Conservation (phyloP, 2,888 invertebrate species). For the Trichogramma evanescens region DNA sequence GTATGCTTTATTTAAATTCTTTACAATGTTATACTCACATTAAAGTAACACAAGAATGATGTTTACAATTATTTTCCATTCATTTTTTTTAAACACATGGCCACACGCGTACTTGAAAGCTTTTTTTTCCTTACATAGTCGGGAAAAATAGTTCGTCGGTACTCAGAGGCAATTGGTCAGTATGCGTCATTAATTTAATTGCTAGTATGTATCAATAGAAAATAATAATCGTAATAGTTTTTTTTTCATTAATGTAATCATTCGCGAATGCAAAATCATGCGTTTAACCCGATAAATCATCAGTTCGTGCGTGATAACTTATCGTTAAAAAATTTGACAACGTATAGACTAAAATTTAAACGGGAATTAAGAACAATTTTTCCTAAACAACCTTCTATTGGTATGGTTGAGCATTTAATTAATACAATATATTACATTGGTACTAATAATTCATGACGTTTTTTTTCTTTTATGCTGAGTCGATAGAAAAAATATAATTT, state of each 20-base stretch:
- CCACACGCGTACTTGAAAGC: slow-evolving; percentile 35
- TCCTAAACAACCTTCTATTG: too few relatives aligned
- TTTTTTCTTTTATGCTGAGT: slow-evolving; percentile 35
- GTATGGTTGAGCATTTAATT: too few relatives aligned
- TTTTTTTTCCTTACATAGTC: slow-evolving; percentile 33
- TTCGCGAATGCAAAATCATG: slow-evolving; percentile 20
- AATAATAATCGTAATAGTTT: not conserved
- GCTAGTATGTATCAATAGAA: slow-evolving; percentile 14
- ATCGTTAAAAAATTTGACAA: not conserved
- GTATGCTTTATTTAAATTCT: slow-evolving; percentile 51
- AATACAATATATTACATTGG: slow-evolving; percentile 25
- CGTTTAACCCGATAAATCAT: slow-evolving; percentile 1
- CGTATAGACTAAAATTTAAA: slow-evolving; percentile 8
- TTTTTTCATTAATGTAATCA: slow-evolving; percentile 6
- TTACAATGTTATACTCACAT: slow-evolving; percentile 61
- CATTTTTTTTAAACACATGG: slow-evolving; percentile 54
- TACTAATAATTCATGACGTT: slow-evolving; percentile 43
- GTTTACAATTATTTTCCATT: slow-evolving; percentile 62
- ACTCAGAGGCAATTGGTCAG: slow-evolving; percentile 45
- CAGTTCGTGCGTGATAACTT: slow-evolving; percentile 15
- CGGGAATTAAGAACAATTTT: slow-evolving; percentile 16
- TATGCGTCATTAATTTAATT: slow-evolving; percentile 33
- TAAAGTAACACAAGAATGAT: slow-evolving; percentile 58
- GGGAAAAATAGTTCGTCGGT: slow-evolving; percentile 41
- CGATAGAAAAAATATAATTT: slow-evolving; percentile 47